Evolutionary conservation across 2,797 vertebrate species (phyloP).

Genomic region (Caiman crocodilus): DNA sequence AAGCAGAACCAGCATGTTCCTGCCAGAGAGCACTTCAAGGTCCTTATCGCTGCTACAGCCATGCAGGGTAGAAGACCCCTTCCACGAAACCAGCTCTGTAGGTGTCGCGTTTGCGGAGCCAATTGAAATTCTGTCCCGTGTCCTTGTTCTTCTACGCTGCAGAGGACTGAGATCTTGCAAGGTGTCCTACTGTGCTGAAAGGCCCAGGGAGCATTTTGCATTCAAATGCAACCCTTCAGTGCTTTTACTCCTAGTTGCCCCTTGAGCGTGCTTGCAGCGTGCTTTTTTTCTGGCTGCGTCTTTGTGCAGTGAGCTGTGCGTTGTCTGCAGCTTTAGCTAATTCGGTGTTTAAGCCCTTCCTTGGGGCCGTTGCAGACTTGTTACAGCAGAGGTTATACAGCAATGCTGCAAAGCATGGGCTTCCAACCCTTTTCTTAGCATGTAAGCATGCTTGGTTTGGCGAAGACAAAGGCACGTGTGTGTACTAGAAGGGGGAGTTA

Average conservation of each 20-base stretch:
- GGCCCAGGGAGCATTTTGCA: neutral
- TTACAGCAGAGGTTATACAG: neutral
- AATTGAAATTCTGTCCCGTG: neutral
- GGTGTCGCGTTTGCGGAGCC: fast-evolving
- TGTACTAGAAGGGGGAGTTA: neutral
- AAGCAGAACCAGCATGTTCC: neutral
- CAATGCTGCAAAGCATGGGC: neutral
- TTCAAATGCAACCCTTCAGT: neutral
- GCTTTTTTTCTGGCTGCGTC: neutral
- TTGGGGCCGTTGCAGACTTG: fast-evolving
- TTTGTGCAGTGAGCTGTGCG: fast-evolving
- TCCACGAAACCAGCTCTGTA: neutral
- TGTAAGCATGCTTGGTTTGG: neutral
- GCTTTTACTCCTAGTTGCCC: neutral
- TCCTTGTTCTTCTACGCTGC: fast-evolving
- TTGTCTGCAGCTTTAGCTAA: neutral
- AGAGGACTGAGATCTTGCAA: neutral
- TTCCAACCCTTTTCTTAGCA: neutral
- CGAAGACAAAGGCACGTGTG: neutral
- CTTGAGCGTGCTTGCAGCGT: fast-evolving
- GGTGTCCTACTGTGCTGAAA: neutral
- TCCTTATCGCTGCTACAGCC: neutral
- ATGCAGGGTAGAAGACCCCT: neutral
- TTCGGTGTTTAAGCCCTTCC: neutral
- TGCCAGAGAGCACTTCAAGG: neutral